Evolutionary conservation across 2,888 invertebrate species (phyloP), one percentile per base, ranked within the genome.

Genomic region (Drosophila planitibia): DNA sequence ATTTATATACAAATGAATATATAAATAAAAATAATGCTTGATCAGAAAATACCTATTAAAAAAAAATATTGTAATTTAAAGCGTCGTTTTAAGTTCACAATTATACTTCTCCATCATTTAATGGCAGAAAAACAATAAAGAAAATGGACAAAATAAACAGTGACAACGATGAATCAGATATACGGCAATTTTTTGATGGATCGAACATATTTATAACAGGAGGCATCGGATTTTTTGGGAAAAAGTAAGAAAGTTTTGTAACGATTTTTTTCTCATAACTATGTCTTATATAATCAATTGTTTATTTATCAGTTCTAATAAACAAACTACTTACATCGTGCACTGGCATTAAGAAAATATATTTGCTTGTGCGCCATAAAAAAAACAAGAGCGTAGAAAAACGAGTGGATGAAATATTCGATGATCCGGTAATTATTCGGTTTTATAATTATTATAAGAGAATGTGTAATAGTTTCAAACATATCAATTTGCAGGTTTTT

Each of bases 321-420:
- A 67, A 47, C 30, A 67, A 67, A n/a, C 4, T 67, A 9, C 53
- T 67, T 19, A 37, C 35, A 12, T 68, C 68, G 10, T 67, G 67
- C 6, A 30, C 53, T 25, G 68, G 53, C 7, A 54, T 67, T 25
- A 32, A 54, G 3, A 68, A 44, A 37, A 67, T 67, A 32, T 67
- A 67, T 25, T 30, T 67, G 14, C 95, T 95, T 33, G 93, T 95
- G n/a, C 92, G 95, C 69, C 92, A 93, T 62, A 95, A 95, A 91
- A 95, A 95, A 93, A 96, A 94, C 0, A 96, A 96, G 88, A 95
- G 95, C 81, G 94, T 95, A 19, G 95, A 95, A 79, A 94, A 95
- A 0, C 94, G 96, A 75, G 93, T 96, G 59, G 96, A 96, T 25
- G 95, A 96, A 78, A 47, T 67, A 25, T 67, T 67, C 47, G 47